A percentile compares a stretch with the other conserved stretches of the same genome.
Conservation (phyloP, 2,113 vertebrate species). For the Brienomyrus brachyistius region DNA sequence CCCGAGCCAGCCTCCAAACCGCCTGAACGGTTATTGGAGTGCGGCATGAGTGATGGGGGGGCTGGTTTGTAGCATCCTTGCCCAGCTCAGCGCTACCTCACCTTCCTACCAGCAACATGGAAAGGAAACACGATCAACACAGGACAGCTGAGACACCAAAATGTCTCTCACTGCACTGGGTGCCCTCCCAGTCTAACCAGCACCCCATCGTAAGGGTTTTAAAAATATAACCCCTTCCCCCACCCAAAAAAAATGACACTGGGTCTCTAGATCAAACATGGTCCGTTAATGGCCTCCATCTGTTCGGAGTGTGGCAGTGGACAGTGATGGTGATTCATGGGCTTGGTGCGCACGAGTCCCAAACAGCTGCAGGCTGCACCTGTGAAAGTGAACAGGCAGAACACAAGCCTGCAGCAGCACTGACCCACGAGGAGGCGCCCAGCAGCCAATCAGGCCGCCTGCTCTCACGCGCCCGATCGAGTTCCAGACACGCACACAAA, state of each 20-base stretch:
- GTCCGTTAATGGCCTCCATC: constrained; percentile 40
- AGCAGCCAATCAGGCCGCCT: background rate
- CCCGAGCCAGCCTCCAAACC: constrained; percentile 22
- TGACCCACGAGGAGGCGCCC: constrained; percentile 10
- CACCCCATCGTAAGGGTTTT: background rate
- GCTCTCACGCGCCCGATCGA: background rate
- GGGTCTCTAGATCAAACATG: constrained; percentile 33
- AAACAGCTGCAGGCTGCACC: constrained; percentile 61
- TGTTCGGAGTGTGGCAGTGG: constrained; percentile 19
- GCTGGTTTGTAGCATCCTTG: background rate
- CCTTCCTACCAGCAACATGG: background rate
- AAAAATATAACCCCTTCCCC: background rate
- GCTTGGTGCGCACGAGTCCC: constrained; percentile 50
- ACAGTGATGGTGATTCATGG: constrained; percentile 47
- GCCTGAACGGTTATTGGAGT: background rate
- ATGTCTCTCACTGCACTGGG: background rate
- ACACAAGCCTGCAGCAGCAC: constrained; percentile 31
- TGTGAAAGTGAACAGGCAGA: constrained; percentile 49
- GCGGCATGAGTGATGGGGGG: constrained; percentile 15
- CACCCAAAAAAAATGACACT: background rate
- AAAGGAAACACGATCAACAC: background rate
- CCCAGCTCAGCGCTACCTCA: background rate
- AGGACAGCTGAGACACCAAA: background rate
- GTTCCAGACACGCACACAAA: background rate
- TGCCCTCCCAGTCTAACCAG: background rate